These are phyloP conservation scores for Gerris lacustris DNA, from an alignment of 2,888 invertebrate species.

Conservation along the genomic window DNA sequence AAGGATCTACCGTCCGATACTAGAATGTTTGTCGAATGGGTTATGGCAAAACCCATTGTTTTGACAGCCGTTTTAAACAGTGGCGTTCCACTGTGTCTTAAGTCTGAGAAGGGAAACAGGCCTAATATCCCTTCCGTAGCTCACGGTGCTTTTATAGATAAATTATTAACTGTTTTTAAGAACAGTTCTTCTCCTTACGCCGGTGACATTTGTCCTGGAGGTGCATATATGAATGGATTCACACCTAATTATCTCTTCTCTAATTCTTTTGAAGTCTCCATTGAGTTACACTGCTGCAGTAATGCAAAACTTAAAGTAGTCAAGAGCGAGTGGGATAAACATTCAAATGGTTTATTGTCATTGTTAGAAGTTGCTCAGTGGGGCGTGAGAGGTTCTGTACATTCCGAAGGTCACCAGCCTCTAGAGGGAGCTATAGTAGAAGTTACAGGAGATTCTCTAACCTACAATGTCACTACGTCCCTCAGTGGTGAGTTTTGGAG, in stretches of 20 bases:
- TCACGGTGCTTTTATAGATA: background rate
- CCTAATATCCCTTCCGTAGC: background rate
- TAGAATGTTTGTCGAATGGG: background rate
- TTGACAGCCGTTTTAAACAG: background rate
- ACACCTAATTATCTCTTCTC: slow-evolving; percentile 72
- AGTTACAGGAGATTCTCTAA: slow-evolving; percentile 54
- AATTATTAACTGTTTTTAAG: background rate
- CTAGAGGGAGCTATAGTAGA: slow-evolving; percentile 61
- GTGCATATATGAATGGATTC: background rate
- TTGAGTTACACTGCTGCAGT: slow-evolving; percentile 93
- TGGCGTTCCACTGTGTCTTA: background rate
- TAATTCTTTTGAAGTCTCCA: slow-evolving; percentile 92
- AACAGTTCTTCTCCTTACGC: background rate
- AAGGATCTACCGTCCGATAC: background rate
- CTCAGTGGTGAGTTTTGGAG: slow-evolving; percentile 88
- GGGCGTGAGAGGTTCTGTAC: slow-evolving; percentile 47
- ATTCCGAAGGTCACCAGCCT: slow-evolving; percentile 42
- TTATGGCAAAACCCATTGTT: slow-evolving; percentile 6
- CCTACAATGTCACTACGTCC: slow-evolving; percentile 51
- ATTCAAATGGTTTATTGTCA: slow-evolving; percentile 70
- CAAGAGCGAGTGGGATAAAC: slow-evolving; percentile 67
- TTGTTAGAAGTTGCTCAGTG: slow-evolving; percentile 72
- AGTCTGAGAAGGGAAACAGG: background rate
- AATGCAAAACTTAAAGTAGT: slow-evolving; percentile 64
- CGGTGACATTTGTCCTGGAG: background rate